Evolutionary conservation across 2,113 vertebrate species (phyloP), one percentile per base, ranked within the genome.

Genomic region (Chionomys nivalis): DNA sequence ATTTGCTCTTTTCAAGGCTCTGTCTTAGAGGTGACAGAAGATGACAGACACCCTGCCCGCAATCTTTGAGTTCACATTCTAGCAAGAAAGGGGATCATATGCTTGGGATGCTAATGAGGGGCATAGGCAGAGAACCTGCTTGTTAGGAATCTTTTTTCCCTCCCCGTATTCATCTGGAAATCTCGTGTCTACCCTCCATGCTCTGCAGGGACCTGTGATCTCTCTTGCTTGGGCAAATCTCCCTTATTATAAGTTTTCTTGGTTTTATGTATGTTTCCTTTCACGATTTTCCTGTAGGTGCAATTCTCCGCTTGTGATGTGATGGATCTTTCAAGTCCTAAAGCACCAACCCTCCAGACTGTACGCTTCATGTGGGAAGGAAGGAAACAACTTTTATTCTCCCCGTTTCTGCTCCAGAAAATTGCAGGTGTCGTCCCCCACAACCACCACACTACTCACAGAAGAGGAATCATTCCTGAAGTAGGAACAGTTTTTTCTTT

Each of bases 1-100:
- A 65, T 49, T 86, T 85, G 85, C 78, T 94, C 82, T 86, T 78
- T 97, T 76, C 78, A 68, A 85, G 70, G 19, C 42, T 52, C 77
- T 70, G 66, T 94, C 86, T 94, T 55, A 42, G 83, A 91, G 83
- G 68, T 83, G 75, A 93, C 55, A 70, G 47, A 55, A 89, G 68
- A 90, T 89, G 87, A 96, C 94, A 89, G 90, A 65, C n/a, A 78
- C 31, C 42, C 42, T 31, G 36, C 68, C 87, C 81, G 55, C 42
- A 44, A 10, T 89, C 61, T 75, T 47, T 21, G 28, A 78, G 75
- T 81, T 92, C 55, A 24, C 8, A 52, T 61, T 91, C 42, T 33
- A 91, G 70, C 19, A 94, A 83, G 87, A 92, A 92, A 91, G 91
- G 73, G 9, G 31, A 26, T 49, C 49, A 5, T 39, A 87, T 28